Percentiles rank a stretch among this genome's conserved stretches.
Conservation (phyloP, 2,888 invertebrate genomes). For the Drosophila multiciliata region DNA sequence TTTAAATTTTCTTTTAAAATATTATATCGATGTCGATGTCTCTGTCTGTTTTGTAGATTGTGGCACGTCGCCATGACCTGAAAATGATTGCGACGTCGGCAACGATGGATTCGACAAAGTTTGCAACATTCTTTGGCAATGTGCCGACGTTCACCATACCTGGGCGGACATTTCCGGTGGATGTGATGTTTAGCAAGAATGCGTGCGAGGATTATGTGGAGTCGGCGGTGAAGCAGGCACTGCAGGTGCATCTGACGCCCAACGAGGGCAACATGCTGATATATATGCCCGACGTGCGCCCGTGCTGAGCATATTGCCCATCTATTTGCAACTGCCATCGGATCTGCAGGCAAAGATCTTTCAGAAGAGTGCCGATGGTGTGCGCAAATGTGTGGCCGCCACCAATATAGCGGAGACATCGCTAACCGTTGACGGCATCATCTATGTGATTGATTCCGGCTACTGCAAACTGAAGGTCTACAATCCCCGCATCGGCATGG, state of each 20-base stretch:
- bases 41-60: conserved; percentile 87
- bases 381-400: conserved; percentile 98
- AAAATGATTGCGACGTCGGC: conserved; percentile 99
- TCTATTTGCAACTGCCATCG: conserved; percentile 99
- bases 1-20: background rate
- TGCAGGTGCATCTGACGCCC: conserved; percentile 97
- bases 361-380: conserved; percentile 96
- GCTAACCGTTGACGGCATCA: conserved; percentile 96
- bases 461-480: conserved; percentile 99
- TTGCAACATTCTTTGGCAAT: conserved; percentile 99
- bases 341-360: conserved; percentile 99
- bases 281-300: conserved; percentile 99
- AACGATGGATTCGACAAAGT: conserved; percentile 99
- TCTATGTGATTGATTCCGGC: conserved; percentile 99
- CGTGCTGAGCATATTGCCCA: conserved; percentile 96
- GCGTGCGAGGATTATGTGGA: conserved; percentile 99
- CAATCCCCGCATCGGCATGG: conserved; percentile 98
- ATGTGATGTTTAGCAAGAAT: conserved; percentile 92
- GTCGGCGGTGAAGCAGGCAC: conserved; percentile 96
- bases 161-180: conserved; percentile 99
- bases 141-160: conserved; percentile 98
- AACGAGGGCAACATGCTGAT: conserved; percentile 96
- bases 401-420: conserved; percentile 99
- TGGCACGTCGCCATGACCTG: conserved; percentile 94
- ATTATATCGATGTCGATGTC: background rate